Conservation (phyloP, 2,113 vertebrate genomes). For the Fulica atra region DNA sequence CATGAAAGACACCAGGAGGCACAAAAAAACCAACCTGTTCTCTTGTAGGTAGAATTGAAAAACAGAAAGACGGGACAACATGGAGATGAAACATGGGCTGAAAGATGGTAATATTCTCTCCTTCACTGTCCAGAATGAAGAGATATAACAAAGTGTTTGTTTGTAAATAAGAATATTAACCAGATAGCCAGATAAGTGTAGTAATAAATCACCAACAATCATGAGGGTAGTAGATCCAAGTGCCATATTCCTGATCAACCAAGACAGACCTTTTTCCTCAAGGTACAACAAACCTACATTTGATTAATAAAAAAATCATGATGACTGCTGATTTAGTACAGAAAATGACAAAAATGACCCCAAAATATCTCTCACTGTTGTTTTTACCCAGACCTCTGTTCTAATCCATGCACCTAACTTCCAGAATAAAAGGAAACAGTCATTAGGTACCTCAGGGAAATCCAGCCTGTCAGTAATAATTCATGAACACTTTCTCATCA, state of each 20-base stretch:
- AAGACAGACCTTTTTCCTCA: not conserved
- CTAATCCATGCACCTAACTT: not conserved
- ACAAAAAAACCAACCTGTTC: not conserved
- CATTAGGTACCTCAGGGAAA: not conserved
- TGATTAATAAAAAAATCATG: not conserved
- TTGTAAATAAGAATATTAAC: not conserved
- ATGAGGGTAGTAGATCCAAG: not conserved
- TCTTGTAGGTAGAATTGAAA: not conserved
- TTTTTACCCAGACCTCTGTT: not conserved
- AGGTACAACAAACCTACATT: not conserved
- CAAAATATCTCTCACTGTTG: not conserved
- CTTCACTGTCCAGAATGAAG: not conserved
- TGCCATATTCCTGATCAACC: not conserved
- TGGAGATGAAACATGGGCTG: not conserved
- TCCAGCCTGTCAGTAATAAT: slow-evolving; percentile 26
- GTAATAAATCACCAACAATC: not conserved
- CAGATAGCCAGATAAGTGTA: not conserved
- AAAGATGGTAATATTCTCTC: not conserved
- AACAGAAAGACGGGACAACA: not conserved
- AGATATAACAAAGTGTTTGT: not conserved
- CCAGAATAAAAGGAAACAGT: not conserved
- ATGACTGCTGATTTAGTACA: not conserved
- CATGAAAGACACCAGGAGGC: not conserved
- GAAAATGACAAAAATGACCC: not conserved
- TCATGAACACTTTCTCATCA: slow-evolving; percentile 43